These are phyloP conservation scores for Notolepis coatsorum DNA, from an alignment of 2,797 vertebrate genomes.

Conservation along the genomic window DNA sequence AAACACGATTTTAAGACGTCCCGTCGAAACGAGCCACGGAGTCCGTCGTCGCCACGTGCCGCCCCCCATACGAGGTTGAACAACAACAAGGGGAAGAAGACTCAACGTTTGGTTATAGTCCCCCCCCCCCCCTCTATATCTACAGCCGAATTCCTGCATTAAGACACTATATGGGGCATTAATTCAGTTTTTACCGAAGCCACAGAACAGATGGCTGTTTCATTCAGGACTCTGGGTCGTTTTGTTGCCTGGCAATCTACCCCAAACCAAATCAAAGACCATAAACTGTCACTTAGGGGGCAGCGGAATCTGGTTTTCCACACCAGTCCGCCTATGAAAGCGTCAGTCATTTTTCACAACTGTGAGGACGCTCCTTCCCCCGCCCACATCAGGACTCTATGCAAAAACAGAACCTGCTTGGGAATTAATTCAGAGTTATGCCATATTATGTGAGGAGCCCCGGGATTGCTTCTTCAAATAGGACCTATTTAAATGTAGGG, in stretches of 20 bases:
- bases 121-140: too few species aligned
- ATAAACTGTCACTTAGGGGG: constrained; percentile 82
- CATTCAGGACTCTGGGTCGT: constrained; percentile 77
- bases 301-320: constrained; percentile 75
- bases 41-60: neutral
- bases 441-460: constrained; percentile 52
- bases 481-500: too few species aligned
- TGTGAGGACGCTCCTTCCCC: constrained; percentile 32
- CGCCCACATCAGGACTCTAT: constrained; percentile 28
- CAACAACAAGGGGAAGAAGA: neutral
- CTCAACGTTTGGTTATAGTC: constrained; percentile 6
- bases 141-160: constrained; percentile 75
- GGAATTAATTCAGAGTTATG: constrained; percentile 52
- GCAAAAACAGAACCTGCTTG: constrained; percentile 42
- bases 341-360: constrained; percentile 52
- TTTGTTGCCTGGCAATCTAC: constrained; percentile 79
- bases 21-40: neutral
- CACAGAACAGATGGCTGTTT: constrained; percentile 79
- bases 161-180: constrained; percentile 71
- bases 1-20: constrained; percentile 1
- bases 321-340: constrained; percentile 52
- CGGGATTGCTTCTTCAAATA: constrained; percentile 60
- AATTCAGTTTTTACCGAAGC: constrained; percentile 78
- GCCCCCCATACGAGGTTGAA: neutral
- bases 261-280: constrained; percentile 79